Evolutionary conservation across 2,888 invertebrate species (phyloP).

Genomic region (Micoletzkya japonica): DNA sequence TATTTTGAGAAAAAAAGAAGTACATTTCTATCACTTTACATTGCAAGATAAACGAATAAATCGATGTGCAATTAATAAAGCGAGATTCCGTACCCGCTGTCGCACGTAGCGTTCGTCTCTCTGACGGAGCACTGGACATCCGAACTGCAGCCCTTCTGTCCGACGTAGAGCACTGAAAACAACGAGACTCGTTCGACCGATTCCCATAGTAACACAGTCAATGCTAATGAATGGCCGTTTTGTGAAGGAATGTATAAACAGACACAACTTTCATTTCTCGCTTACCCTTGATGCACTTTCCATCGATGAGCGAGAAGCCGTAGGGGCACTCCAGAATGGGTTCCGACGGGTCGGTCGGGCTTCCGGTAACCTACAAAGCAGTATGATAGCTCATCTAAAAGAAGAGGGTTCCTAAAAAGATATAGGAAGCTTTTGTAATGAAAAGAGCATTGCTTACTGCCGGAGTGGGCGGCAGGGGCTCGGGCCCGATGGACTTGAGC

Average conservation of each 20-base stretch:
- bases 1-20: not conserved
- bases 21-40: too few species aligned
- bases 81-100: conserved; percentile 40
- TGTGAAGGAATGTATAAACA: not conserved
- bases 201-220: not conserved
- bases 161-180: conserved; percentile 55
- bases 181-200: not conserved
- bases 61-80: too few species aligned
- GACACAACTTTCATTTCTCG: too few species aligned
- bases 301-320: conserved; percentile 49
- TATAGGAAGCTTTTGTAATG: not conserved
- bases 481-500: conserved; percentile 22
- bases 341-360: conserved; percentile 9
- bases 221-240: not conserved
- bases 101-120: conserved; percentile 56
- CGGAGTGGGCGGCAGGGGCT: conserved; percentile 6
- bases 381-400: not conserved
- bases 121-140: conserved; percentile 56
- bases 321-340: conserved; percentile 42
- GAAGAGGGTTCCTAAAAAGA: too few species aligned
- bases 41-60: too few species aligned
- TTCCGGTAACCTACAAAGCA: not conserved
- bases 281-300: conserved; percentile 52
- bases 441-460: not conserved
- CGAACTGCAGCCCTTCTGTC: conserved; percentile 60